A percentile compares a stretch with the other conserved stretches of the same genome.
Conservation (phyloP, 2,797 vertebrate genomes). For the Gymnoscopelus microlampas region DNA sequence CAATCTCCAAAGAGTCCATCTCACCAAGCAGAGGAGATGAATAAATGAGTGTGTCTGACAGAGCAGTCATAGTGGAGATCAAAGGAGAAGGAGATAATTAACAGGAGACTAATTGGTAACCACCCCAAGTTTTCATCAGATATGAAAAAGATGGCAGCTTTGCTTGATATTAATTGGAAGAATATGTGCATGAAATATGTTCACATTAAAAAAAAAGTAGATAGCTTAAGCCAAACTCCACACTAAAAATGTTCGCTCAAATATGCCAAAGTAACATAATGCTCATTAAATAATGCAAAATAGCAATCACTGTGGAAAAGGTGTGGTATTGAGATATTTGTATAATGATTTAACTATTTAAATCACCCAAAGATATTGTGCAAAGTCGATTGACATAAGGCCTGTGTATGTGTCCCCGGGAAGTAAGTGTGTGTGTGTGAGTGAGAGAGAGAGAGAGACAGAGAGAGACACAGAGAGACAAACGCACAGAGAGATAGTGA, state of each 20-base stretch:
- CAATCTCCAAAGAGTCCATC: conserved; percentile 78
- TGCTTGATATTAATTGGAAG: conserved; percentile 80
- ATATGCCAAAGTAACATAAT: conserved; percentile 26
- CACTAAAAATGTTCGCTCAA: conserved; percentile 20
- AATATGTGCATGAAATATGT: conserved; percentile 81
- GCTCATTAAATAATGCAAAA: background rate
- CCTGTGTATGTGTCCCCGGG: too few species aligned
- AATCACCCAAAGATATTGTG: background rate
- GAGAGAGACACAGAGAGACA: too few species aligned
- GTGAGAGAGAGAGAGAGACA: too few species aligned
- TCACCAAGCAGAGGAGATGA: conserved; percentile 79
- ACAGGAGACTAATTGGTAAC: conserved; percentile 86
- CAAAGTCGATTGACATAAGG: too few species aligned
- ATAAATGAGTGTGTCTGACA: conserved; percentile 83
- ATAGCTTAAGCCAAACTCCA: conserved; percentile 52
- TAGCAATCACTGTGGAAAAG: too few species aligned
- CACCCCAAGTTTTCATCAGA: conserved; percentile 83
- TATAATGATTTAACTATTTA: too few species aligned
- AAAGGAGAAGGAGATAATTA: conserved; percentile 86
- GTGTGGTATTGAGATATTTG: too few species aligned
- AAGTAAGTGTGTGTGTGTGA: too few species aligned
- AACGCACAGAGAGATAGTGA: too few species aligned
- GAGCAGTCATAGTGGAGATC: conserved; percentile 83
- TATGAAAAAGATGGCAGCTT: conserved; percentile 78
- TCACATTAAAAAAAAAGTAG: conserved; percentile 25